Percentiles rank a stretch among this genome's conserved stretches.
Conservation (phyloP, 30 jellyfish, hydroid and myxozoan genomes). For the Turritopsis dohrnii region DNA sequence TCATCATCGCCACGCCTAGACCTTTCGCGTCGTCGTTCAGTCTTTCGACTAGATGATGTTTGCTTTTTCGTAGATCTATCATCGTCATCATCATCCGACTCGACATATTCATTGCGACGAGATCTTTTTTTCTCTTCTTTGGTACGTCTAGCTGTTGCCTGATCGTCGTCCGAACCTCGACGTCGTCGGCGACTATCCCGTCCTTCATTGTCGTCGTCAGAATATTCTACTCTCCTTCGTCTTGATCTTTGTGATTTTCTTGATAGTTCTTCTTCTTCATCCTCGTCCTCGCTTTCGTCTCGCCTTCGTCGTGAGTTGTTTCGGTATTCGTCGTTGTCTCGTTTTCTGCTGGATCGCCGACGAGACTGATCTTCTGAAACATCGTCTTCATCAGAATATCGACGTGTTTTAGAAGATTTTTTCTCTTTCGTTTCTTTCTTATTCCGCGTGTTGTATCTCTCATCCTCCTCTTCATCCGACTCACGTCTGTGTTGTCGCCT, state of each 20-base stretch:
- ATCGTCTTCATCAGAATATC: conserved; percentile 23
- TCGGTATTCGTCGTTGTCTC: not conserved
- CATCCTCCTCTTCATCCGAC: not conserved
- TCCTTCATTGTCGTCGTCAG: not conserved
- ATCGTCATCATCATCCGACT: not conserved
- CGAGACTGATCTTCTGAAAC: conserved; percentile 3
- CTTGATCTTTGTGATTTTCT: not conserved
- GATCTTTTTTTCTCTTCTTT: not conserved
- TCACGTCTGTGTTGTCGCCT: not conserved
- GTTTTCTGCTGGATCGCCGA: not conserved
- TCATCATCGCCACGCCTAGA: not conserved
- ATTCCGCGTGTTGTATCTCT: not conserved
- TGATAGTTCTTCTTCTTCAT: not conserved
- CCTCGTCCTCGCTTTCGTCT: not conserved
- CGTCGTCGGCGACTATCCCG: not conserved
- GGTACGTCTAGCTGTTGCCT: not conserved
- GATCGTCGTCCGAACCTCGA: not conserved
- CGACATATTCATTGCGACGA: not conserved
- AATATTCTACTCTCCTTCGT: not conserved
- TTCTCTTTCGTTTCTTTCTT: not conserved
- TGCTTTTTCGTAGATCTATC: not conserved
- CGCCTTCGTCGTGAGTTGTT: not conserved
- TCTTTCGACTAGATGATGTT: not conserved
- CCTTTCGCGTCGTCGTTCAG: not conserved
- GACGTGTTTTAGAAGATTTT: not conserved